These are phyloP conservation scores for Sapayoa aenigma DNA, from an alignment of 2,113 vertebrate genomes.

Conservation along the genomic window DNA sequence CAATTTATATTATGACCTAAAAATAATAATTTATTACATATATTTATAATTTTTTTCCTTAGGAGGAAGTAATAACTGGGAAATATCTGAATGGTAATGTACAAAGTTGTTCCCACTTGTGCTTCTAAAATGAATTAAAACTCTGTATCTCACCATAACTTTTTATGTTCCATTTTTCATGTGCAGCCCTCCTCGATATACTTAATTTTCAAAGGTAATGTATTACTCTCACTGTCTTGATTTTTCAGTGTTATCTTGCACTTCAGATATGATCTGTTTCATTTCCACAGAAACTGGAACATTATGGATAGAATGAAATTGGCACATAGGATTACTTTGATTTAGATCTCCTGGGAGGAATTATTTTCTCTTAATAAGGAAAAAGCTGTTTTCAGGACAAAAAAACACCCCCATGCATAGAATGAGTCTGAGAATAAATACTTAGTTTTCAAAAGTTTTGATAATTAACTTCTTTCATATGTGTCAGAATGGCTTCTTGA, in stretches of 20 bases:
- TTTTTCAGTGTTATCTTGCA: not conserved
- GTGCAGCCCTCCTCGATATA: constrained; percentile 76
- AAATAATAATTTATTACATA: not conserved
- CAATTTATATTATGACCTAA: not conserved
- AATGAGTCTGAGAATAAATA: not conserved
- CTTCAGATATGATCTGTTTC: not conserved
- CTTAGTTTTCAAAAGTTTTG: not conserved
- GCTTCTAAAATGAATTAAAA: constrained; percentile 17
- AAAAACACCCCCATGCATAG: not conserved
- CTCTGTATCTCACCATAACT: not conserved
- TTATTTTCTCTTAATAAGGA: not conserved
- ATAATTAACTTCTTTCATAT: not conserved
- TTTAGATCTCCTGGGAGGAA: not conserved
- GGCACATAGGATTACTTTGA: not conserved
- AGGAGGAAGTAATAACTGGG: constrained; percentile 79
- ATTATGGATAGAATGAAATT: not conserved
- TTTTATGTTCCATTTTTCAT: constrained; percentile 60
- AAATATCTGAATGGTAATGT: constrained; percentile 81
- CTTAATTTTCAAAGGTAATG: constrained; percentile 80
- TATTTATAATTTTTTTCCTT: constrained; percentile 33
- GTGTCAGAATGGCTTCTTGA: not conserved
- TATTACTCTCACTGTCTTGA: not conserved
- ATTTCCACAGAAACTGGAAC: not conserved
- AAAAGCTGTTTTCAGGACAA: not conserved
- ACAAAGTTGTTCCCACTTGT: not conserved